Conservation (phyloP, 2,113 vertebrate species). For the Hippocampus abdominalis region DNA sequence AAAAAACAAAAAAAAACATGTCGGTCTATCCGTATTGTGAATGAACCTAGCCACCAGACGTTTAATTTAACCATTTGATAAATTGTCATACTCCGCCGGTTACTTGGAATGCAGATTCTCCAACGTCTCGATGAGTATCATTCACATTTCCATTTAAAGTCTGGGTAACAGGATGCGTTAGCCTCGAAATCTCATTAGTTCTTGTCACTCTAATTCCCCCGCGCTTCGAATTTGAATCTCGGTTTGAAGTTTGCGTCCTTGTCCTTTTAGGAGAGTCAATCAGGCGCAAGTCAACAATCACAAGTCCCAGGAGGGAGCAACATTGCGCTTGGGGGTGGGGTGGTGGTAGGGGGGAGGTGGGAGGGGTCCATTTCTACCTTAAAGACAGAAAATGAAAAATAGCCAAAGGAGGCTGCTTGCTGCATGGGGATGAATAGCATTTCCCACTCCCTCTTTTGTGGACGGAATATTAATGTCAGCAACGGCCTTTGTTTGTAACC, state of each 20-base stretch:
- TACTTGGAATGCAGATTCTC: neutral
- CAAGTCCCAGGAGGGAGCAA: conserved; percentile 14
- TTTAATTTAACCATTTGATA: neutral
- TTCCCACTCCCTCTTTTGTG: conserved; percentile 26
- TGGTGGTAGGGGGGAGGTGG: no score
- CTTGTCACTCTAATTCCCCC: conserved; percentile 10
- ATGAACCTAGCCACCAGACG: neutral
- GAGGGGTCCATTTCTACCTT: conserved; percentile 22
- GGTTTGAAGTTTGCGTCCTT: conserved; percentile 18
- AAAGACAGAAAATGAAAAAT: conserved; percentile 50
- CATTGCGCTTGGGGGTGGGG: conserved; percentile 8
- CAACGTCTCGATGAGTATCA: conserved; percentile 7
- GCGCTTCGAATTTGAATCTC: conserved; percentile 3
- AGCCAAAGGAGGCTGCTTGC: conserved; percentile 33
- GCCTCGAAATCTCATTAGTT: conserved; percentile 24
- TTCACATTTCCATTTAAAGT: conserved; percentile 43
- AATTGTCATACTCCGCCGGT: conserved; percentile 2
- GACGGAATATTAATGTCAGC: conserved; percentile 60
- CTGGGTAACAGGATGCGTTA: conserved; percentile 21
- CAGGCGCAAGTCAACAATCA: conserved; percentile 24
- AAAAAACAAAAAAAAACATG: neutral
- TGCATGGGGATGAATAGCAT: conserved; percentile 45
- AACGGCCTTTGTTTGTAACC: conserved; percentile 48
- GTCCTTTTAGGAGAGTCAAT: conserved; percentile 16
- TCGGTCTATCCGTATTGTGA: no score